Conservation (phyloP, 2,797 vertebrate species). For the Microtus californicus region DNA sequence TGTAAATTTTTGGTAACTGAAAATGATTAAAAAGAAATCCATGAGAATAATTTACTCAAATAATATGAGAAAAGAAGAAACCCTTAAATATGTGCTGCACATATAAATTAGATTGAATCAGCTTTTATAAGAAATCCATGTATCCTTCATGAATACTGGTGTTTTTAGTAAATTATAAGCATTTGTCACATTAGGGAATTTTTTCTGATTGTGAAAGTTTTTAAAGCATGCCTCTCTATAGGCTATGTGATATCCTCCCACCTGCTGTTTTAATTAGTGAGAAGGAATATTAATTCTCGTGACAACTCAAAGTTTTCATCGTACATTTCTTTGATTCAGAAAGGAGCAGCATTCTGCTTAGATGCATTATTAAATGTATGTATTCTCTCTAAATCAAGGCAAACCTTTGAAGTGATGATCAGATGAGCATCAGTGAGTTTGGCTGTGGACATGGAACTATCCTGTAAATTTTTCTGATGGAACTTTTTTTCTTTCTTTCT, state of each 20-base stretch:
- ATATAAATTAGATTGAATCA: slow-evolving; percentile 1
- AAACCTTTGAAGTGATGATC: neutral
- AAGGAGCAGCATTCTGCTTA: neutral
- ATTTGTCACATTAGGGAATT: slow-evolving; percentile 8
- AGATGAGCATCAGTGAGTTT: neutral
- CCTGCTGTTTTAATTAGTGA: slow-evolving; percentile 51
- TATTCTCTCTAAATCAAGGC: neutral
- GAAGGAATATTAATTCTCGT: slow-evolving; percentile 9
- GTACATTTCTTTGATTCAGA: neutral
- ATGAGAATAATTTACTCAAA: slow-evolving; percentile 56
- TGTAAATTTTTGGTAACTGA: slow-evolving; percentile 50
- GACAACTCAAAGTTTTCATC: slow-evolving; percentile 12
- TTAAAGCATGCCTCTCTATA: slow-evolving; percentile 23
- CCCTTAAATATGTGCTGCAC: slow-evolving; percentile 21
- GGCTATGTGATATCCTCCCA: neutral
- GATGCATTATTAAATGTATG: neutral
- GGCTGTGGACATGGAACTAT: neutral
- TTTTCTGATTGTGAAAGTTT: neutral
- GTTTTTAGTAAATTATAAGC: slow-evolving; percentile 32
- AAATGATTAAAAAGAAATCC: slow-evolving; percentile 1
- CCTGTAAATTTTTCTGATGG: neutral
- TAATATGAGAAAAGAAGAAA: slow-evolving; percentile 5
- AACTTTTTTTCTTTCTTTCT: neutral
- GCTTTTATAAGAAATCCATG: slow-evolving; percentile 56
- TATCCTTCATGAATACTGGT: neutral